phyloP scores from a whole-genome alignment of 1,140 invertebrate species.

The Hyposmocoma kahamanoa region DNA sequence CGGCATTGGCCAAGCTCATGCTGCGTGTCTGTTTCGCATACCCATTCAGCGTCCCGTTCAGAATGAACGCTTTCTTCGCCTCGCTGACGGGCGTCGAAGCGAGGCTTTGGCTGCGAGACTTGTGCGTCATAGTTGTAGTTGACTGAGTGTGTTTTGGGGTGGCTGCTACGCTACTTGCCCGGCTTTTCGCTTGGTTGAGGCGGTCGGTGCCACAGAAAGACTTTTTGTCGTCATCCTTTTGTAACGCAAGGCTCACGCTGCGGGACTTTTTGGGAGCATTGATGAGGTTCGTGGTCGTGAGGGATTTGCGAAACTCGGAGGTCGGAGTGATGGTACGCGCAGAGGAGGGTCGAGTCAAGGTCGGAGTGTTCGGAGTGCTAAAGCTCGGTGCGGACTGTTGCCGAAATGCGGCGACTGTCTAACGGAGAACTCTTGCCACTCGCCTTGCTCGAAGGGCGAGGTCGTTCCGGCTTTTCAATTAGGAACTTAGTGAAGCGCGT shows the following conservation, averaged over 20 bases:
- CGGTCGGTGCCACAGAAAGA: slow-evolving; percentile 40
- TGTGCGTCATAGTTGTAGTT: slow-evolving; percentile 15
- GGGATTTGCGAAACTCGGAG: slow-evolving; percentile 49
- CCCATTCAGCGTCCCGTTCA: slow-evolving; percentile 25
- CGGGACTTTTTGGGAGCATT: slow-evolving; percentile 49
- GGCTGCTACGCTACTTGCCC: slow-evolving; percentile 16
- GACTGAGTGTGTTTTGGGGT: slow-evolving; percentile 29
- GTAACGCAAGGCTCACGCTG: slow-evolving; percentile 51
- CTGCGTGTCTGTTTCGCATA: slow-evolving; percentile 52
- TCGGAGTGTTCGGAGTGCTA: slow-evolving; percentile 53
- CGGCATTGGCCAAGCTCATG: slow-evolving; percentile 47
- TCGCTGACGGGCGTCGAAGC: slow-evolving; percentile 47
- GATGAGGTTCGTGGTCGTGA: slow-evolving; percentile 34
- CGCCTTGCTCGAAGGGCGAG: too few species aligned
- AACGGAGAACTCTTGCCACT: too few species aligned
- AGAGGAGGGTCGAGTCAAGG: slow-evolving; percentile 31
- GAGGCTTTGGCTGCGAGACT: slow-evolving; percentile 52
- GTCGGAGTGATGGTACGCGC: slow-evolving; percentile 48
- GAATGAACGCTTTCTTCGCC: slow-evolving; percentile 28
- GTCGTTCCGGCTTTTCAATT: too few species aligned
- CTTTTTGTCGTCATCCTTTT: slow-evolving; percentile 34
- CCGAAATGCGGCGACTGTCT: slow-evolving; percentile 26
- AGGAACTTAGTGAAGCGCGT: too few species aligned
- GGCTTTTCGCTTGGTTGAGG: slow-evolving; percentile 28
- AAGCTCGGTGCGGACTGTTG: slow-evolving; percentile 59